Conservation (phyloP, 2,888 invertebrate species). For the Hyalella azteca region DNA sequence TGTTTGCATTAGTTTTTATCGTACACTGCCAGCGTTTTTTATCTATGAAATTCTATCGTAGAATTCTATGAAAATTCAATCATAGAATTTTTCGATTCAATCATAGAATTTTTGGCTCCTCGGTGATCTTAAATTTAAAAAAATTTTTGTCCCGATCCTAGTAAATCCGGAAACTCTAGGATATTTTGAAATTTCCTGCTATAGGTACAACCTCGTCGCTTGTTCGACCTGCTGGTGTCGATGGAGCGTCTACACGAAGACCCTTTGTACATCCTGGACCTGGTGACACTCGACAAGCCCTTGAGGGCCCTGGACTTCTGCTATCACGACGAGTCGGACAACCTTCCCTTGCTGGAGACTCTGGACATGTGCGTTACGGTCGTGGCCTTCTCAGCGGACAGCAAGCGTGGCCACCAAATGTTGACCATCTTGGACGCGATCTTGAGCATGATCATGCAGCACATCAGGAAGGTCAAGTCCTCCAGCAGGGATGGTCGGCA, state of each 20-base stretch:
- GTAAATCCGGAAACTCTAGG: neutral
- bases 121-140: too few species aligned
- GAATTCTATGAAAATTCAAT: too few species aligned
- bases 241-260: conserved; percentile 94
- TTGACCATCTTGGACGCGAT: conserved; percentile 89
- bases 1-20: too few species aligned
- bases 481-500: conserved; percentile 89
- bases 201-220: conserved; percentile 84
- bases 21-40: too few species aligned
- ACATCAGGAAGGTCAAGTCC: conserved; percentile 74
- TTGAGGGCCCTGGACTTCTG: conserved; percentile 89
- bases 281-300: conserved; percentile 89
- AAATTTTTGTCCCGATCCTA: too few species aligned
- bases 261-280: conserved; percentile 88
- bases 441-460: conserved; percentile 91
- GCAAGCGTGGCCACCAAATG: conserved; percentile 83
- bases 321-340: conserved; percentile 97
- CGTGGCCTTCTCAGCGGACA: conserved; percentile 96
- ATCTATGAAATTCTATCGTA: too few species aligned
- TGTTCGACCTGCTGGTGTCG: conserved; percentile 89
- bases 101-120: too few species aligned
- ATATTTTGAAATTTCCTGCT: conserved; percentile 43
- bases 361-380: conserved; percentile 99
- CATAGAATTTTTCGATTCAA: too few species aligned
- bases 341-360: conserved; percentile 94